Percentiles rank a stretch among this genome's conserved stretches.
Conservation (phyloP, 2,113 vertebrate species). For the Triplophysa tibetana region DNA sequence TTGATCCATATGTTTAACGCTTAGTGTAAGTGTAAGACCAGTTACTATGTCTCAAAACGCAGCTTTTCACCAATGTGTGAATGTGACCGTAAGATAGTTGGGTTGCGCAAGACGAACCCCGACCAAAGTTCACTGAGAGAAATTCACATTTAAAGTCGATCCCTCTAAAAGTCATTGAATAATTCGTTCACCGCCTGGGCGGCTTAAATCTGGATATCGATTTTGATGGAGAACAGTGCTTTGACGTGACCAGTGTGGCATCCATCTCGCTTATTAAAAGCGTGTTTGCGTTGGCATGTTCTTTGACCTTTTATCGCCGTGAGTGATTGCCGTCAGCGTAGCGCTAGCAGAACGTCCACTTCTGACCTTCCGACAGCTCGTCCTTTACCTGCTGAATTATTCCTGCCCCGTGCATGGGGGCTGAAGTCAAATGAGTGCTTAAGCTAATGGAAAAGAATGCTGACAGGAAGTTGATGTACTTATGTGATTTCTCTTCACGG, state of each 20-base stretch:
- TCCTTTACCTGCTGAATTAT: slow-evolving; percentile 42
- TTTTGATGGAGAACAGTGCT: slow-evolving; percentile 32
- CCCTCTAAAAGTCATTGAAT: too few species aligned
- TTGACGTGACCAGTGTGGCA: slow-evolving; percentile 7
- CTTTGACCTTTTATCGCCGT: slow-evolving; percentile 39
- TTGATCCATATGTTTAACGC: too few species aligned
- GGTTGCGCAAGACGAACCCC: too few species aligned
- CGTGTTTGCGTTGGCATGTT: slow-evolving; percentile 16
- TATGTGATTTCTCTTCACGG: slow-evolving; percentile 39
- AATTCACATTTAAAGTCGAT: too few species aligned
- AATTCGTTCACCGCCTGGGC: not conserved
- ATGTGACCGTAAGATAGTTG: too few species aligned
- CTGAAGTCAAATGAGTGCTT: slow-evolving; percentile 43
- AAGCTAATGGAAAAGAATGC: slow-evolving; percentile 51
- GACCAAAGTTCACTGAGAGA: too few species aligned
- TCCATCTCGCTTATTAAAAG: slow-evolving; percentile 45
- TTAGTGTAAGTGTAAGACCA: too few species aligned
- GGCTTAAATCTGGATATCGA: slow-evolving; percentile 33
- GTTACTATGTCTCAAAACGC: too few species aligned
- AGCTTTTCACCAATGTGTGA: too few species aligned
- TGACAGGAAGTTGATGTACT: slow-evolving; percentile 31
- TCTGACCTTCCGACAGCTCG: slow-evolving; percentile 31
- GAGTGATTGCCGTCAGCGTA: slow-evolving; percentile 37
- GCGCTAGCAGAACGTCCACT: slow-evolving; percentile 31
- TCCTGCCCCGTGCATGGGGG: slow-evolving; percentile 8